Conservation (phyloP, 2,797 vertebrate genomes). For the Pagetopsis macropterus region DNA sequence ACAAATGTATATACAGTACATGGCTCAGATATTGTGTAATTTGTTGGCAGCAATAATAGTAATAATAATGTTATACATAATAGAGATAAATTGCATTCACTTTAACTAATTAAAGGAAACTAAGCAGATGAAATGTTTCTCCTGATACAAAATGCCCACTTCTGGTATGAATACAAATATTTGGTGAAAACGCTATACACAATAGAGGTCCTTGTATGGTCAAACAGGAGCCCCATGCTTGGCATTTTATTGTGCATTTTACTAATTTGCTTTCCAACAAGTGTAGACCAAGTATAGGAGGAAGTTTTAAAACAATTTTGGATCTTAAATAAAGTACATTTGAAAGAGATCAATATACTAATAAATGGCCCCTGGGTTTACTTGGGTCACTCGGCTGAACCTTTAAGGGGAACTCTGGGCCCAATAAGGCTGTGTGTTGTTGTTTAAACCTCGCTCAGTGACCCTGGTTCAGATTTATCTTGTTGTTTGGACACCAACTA, state of each 20-base stretch:
- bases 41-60: not conserved
- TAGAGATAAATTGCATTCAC: too few species aligned
- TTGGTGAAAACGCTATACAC: not conserved
- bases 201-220: not conserved
- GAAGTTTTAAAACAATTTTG: not conserved
- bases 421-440: constrained; percentile 1
- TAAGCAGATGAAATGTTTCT: not conserved
- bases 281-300: not conserved
- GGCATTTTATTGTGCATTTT: not conserved
- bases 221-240: not conserved
- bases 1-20: not conserved
- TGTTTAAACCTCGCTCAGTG: constrained; percentile 5
- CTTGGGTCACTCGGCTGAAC: constrained; percentile 23
- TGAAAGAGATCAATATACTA: constrained; percentile 40
- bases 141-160: not conserved
- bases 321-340: constrained; percentile 32
- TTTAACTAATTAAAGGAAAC: not conserved
- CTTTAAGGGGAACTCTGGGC: constrained; percentile 8
- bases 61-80: too few species aligned
- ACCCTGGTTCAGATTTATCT: constrained; percentile 11
- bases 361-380: constrained; percentile 24
- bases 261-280: too few species aligned
- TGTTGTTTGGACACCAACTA: constrained; percentile 3
- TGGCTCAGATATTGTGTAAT: not conserved
- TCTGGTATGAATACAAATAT: not conserved